phyloP scores from a whole-genome alignment of 1,140 invertebrate species.

The Sminthurides bifidus region DNA sequence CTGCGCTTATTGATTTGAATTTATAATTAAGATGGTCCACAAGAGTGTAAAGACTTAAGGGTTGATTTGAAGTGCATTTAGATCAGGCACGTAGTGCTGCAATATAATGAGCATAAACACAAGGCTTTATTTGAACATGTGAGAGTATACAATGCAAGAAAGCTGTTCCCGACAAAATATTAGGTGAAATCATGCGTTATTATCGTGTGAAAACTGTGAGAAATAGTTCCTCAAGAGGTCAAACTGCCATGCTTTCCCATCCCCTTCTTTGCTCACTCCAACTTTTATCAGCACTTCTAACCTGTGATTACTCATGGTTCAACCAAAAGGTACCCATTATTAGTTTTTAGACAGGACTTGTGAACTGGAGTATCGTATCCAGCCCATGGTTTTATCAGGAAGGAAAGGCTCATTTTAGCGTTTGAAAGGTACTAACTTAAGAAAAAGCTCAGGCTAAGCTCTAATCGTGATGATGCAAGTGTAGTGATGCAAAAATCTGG shows the following conservation, averaged over 20 bases:
- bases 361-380: too few species aligned
- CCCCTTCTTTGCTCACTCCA: neutral
- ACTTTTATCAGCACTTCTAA: conserved; percentile 17
- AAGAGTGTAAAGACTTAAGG: too few species aligned
- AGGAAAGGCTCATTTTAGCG: too few species aligned
- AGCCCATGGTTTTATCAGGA: conserved; percentile 18
- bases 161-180: neutral
- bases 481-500: too few species aligned
- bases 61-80: too few species aligned
- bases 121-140: neutral
- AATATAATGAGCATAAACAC: too few species aligned
- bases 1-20: conserved; percentile 8
- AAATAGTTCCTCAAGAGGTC: conserved; percentile 13
- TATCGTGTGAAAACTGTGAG: conserved; percentile 28
- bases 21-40: neutral
- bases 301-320: conserved; percentile 23
- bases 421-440: too few species aligned
- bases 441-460: too few species aligned
- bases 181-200: conserved; percentile 1
- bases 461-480: too few species aligned
- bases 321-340: conserved; percentile 26
- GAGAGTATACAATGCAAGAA: neutral
- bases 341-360: too few species aligned
- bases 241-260: neutral
- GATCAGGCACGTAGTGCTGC: too few species aligned